These are phyloP conservation scores for Chionodraco myersi DNA, from an alignment of 2,113 vertebrate genomes.

Conservation along the genomic window DNA sequence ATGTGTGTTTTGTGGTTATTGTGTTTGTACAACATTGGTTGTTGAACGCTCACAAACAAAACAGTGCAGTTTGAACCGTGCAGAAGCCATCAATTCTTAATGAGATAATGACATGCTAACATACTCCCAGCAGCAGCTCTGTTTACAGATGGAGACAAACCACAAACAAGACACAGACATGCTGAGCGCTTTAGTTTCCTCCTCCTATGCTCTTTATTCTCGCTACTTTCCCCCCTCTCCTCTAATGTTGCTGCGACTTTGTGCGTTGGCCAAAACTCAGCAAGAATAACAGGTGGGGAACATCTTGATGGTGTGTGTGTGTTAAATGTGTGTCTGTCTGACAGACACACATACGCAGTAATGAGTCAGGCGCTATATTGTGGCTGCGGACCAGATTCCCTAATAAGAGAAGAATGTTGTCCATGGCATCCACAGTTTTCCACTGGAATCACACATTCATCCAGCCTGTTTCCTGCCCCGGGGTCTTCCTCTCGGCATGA, in stretches of 20 bases:
- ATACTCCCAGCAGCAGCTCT: slow-evolving; percentile 68
- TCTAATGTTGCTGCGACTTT: slow-evolving; percentile 37
- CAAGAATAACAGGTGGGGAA: slow-evolving; percentile 77
- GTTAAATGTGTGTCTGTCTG: slow-evolving; percentile 21
- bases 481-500: slow-evolving; percentile 73
- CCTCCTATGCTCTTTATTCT: slow-evolving; percentile 13
- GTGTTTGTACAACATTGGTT: slow-evolving; percentile 67
- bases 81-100: slow-evolving; percentile 81
- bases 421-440: slow-evolving; percentile 78
- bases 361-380: slow-evolving; percentile 61
- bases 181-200: slow-evolving; percentile 32
- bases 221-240: neutral
- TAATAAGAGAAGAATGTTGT: slow-evolving; percentile 79
- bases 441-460: slow-evolving; percentile 78
- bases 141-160: slow-evolving; percentile 79
- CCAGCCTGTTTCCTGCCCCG: slow-evolving; percentile 77
- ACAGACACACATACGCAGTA: slow-evolving; percentile 44
- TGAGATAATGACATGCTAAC: slow-evolving; percentile 80
- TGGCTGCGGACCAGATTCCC: slow-evolving; percentile 74
- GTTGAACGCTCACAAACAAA: slow-evolving; percentile 68
- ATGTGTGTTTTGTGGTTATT: slow-evolving; percentile 69
- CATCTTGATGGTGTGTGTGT: slow-evolving; percentile 64
- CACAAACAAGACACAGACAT: slow-evolving; percentile 78
- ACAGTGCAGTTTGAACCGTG: slow-evolving; percentile 69
- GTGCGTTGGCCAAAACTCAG: slow-evolving; percentile 55